Evolutionary conservation across 2,888 invertebrate species (phyloP).

Genomic region (Tubulanus polymorphus): DNA sequence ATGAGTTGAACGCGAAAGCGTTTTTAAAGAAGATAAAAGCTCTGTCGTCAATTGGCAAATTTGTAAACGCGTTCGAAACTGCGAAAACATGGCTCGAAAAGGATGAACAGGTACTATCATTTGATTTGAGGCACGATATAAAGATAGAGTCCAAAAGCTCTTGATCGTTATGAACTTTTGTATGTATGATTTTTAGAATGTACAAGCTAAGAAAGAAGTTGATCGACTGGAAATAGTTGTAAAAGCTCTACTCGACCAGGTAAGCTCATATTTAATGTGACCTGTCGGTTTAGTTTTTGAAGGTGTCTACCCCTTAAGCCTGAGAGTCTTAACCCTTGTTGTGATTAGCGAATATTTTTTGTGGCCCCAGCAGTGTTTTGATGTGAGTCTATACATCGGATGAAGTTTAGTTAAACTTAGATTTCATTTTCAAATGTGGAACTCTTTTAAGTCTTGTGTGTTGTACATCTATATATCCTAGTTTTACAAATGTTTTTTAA

Average conservation of each 20-base stretch:
- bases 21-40: slow-evolving; percentile 43
- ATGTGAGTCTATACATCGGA: neutral
- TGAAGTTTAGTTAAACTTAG: no score
- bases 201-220: slow-evolving; percentile 35
- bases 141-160: no score
- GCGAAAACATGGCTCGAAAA: slow-evolving; percentile 33
- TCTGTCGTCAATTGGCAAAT: slow-evolving; percentile 37
- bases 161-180: neutral
- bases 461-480: no score
- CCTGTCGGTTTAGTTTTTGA: no score
- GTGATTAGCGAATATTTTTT: no score
- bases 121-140: neutral
- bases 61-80: slow-evolving; percentile 36
- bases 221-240: slow-evolving; percentile 39
- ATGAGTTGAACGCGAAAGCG: slow-evolving; percentile 32
- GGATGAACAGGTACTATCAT: slow-evolving; percentile 32
- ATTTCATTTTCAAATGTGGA: no score
- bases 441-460: no score
- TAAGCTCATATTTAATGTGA: slow-evolving; percentile 14
- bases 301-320: no score
- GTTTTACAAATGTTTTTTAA: no score
- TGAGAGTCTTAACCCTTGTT: no score
- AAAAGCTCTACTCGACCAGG: slow-evolving; percentile 38
- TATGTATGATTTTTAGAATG: slow-evolving; percentile 28
- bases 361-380: neutral